Base-by-base conservation (phyloP, 2,113 vertebrate species). In the Etheostoma spectabile region DNA sequence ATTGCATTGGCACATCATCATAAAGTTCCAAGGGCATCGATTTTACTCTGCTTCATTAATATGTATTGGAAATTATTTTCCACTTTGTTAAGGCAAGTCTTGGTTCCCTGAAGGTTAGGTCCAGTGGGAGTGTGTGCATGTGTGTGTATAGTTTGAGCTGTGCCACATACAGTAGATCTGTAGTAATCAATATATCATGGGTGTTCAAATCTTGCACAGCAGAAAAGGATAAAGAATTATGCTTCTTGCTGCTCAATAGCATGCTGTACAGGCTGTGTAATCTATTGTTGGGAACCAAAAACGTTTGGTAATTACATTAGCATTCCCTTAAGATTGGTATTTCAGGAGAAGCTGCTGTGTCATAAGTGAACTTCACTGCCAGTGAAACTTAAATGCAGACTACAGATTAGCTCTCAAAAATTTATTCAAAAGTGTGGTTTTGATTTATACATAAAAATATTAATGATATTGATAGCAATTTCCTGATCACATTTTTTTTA, bases 61-160 rank as follows among this genome's bases (percentile, higher is more conserved):
- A 95, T 95, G 93, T 94, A 95, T 95, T 94, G 90, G 93, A 92
- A 94, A 94, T 95, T 92, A 95, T 92, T 93, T 90, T 84, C 86
- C 85, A 92, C 89, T 94, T 93, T 93, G 90, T 93, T 89, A 91
- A 88, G 85, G 86, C 86, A 84, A 89, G 88, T 91, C 85, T 72
- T 79, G 69, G 75, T 63, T 84, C 84, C 83, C 89, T 91, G 91
- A 94, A 93, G 93, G 91, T 91, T 87, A 85, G 76, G 60, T 81
- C 81, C 86, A 62, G 61, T 64, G 79, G 79, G 84, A 64, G 38
- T 68, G 74, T 74, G 75, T 2, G 16, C 33, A 67, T 33, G 30
- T 70, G 62, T 66, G 55, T 68, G 77, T 74, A 67, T 66, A 74
- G 52, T 87, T 82, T 81, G 73, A 80, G 75, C 60, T 30, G 51